Evolutionary conservation across 2,113 vertebrate species (phyloP).

Genomic region (Sinocyclocheilus anophthalmus): DNA sequence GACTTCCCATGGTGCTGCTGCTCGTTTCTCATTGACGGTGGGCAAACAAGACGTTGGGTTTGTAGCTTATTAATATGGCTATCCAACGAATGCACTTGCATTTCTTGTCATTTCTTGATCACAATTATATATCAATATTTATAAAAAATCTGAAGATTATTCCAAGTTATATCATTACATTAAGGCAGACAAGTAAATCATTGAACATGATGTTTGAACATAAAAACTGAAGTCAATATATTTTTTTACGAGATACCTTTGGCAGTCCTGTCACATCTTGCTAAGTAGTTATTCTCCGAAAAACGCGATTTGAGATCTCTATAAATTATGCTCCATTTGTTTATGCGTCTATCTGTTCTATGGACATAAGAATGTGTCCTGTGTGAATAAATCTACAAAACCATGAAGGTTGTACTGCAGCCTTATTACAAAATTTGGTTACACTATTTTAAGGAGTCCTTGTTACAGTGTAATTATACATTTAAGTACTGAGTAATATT

Average conservation of each 20-base stretch:
- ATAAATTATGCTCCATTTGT: background rate
- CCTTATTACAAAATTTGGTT: background rate
- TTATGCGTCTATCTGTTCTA: background rate
- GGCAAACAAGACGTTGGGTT: background rate
- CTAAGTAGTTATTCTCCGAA: background rate
- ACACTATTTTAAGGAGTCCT: too few relatives aligned
- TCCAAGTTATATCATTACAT: background rate
- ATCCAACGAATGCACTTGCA: background rate
- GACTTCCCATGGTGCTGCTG: background rate
- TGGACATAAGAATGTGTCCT: background rate
- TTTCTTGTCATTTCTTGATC: background rate
- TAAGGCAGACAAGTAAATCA: conserved; percentile 3
- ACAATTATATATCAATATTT: background rate
- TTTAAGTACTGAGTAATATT: too few relatives aligned
- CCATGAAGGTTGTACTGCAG: background rate
- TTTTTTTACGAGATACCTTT: background rate
- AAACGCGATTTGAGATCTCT: background rate
- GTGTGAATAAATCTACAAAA: background rate
- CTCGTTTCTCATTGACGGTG: background rate
- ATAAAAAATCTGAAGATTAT: background rate
- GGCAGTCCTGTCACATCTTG: background rate
- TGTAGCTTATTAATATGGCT: background rate
- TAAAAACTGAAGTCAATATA: background rate
- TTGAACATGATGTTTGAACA: background rate
- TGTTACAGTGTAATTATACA: too few relatives aligned